phyloP scores from a whole-genome alignment of 2,113 vertebrate genomes.

The Alces alces region DNA sequence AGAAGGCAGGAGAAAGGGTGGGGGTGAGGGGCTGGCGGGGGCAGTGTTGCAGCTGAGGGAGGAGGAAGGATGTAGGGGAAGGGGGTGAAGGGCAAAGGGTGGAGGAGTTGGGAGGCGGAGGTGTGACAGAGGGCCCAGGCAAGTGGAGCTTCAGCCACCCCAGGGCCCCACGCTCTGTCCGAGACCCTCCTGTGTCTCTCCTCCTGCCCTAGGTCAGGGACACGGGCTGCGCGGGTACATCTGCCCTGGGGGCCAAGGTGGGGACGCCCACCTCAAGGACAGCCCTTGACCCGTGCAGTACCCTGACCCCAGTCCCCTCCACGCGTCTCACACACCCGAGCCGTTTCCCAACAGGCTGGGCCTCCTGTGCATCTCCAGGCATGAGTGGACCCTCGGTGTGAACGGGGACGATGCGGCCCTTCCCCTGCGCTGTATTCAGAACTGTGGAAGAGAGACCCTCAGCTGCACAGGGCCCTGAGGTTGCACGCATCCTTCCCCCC shows the following conservation, averaged over 20 bases:
- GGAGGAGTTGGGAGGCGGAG: not conserved
- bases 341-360: too few relatives aligned
- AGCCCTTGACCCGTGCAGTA: not conserved
- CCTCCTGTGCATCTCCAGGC: not conserved
- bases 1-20: not conserved
- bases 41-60: too few relatives aligned
- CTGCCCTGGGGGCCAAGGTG: not conserved
- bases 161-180: not conserved
- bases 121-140: not conserved
- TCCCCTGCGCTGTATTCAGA: not conserved
- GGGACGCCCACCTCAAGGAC: too few relatives aligned
- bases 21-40: not conserved
- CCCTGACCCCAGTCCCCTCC: not conserved
- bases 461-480: not conserved
- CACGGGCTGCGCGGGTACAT: fast-evolving
- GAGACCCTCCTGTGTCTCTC: fast-evolving
- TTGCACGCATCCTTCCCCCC: fast-evolving
- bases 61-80: not conserved
- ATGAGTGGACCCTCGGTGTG: not conserved
- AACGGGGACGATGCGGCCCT: not conserved
- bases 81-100: not conserved
- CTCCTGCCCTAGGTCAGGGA: not conserved
- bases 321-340: not conserved
- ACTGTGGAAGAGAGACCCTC: not conserved
- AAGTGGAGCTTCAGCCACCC: not conserved